phyloP scores from a whole-genome alignment of 2,113 vertebrate genomes.

The Egretta garzetta region DNA sequence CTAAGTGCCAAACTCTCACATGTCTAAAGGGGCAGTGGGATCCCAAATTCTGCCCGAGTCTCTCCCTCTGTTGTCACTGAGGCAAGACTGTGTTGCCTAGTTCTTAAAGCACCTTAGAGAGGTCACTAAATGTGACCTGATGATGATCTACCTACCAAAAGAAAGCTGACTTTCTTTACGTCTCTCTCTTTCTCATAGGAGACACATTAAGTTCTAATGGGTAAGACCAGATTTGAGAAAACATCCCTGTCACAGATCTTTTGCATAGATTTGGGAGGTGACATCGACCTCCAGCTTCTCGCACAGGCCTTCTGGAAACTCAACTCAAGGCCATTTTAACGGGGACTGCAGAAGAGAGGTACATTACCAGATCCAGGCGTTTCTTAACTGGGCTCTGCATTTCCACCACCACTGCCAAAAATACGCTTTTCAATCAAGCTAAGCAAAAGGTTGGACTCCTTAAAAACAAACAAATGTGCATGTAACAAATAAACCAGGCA shows the following conservation, averaged over 20 bases:
- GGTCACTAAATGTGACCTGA: neutral
- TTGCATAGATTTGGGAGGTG: neutral
- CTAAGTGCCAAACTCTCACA: neutral
- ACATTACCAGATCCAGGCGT: neutral
- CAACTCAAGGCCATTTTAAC: neutral
- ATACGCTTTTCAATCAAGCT: neutral
- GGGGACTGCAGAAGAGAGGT: neutral
- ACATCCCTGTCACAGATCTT: neutral
- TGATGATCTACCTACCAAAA: neutral
- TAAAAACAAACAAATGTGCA: neutral
- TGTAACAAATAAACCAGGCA: neutral
- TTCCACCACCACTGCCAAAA: neutral
- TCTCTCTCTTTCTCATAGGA: neutral
- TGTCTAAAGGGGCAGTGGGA: neutral
- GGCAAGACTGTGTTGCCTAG: neutral
- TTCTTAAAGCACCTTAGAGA: neutral
- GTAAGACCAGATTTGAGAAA: neutral
- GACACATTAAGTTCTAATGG: neutral
- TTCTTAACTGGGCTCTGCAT: neutral
- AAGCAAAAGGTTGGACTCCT: neutral
- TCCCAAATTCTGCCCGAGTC: neutral
- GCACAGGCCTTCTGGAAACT: neutral
- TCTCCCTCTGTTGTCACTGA: neutral
- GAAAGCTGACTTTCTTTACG: neutral
- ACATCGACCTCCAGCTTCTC: neutral